Evolutionary conservation across 2,888 invertebrate genomes (phyloP), one percentile per base, ranked within the genome.

Genomic region (Lasiommata megera): DNA sequence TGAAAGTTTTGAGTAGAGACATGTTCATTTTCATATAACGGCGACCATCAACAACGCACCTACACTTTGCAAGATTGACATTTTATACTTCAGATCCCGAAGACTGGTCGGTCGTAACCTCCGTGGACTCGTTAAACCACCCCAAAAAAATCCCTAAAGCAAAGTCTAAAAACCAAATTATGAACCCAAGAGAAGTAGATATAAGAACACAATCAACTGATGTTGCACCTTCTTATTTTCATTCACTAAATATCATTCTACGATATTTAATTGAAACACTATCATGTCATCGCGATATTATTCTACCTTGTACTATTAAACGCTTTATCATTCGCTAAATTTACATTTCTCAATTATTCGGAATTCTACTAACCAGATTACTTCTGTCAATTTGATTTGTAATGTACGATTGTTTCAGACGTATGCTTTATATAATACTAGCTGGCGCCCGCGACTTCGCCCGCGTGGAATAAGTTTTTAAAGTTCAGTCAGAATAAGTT

Each of bases 11-110:
- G n/a, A n/a, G n/a, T n/a, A n/a, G n/a, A 23, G 3, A 23, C 5
- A 23, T 23, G 23, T 5, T 5, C 23, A 23, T 3, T 23, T 23
- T 23, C 5, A 23, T 3, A 38, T 8, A 43, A 43, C 29, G 16
- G 6, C 16, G 29, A 31, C 28, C 23, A 23, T 53, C 23, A 11
- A 23, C 40, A 18, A 17, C 43, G 3, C 43, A 23, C 43, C 28
- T 43, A 8, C 28, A 43, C 14, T 28, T 46, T 46, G 14, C 44
- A 14, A 46, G 44, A 46, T 46, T 46, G 44, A 46, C 29, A 46
- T 11, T 29, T 46, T 29, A 46, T 29, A 46, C 44, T 11, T 46
- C 29, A 46, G 28, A 29, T 29, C 29, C 29, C 43, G 43, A 29
- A 28, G 29, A 29, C 1, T 11, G 34, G 34, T 3, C 14, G 44